Evolutionary conservation across 1,140 invertebrate genomes (phyloP), one percentile per base, ranked within the genome.

Genomic region (Drosophila rhopaloa): DNA sequence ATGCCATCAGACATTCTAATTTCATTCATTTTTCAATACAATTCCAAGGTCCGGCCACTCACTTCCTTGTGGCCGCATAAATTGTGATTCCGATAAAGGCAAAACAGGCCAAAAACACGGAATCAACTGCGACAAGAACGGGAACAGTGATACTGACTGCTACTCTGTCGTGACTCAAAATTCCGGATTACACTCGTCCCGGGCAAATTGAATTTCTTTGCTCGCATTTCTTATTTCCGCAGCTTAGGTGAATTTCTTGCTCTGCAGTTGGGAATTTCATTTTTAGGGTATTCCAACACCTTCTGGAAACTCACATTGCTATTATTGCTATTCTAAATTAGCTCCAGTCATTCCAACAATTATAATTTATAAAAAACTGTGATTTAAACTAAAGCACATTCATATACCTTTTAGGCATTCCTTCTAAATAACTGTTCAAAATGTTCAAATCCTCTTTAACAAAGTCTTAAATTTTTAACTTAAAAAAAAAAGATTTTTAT

Each of bases 21-120:
- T 88, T 88, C 84, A 89, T 89, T 81, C 80, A 89, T 88, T 88
- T 89, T 88, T 89, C 84, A 89, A 88, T 88, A 88, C 84, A 80
- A 88, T 83, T 29, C 66, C 76, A 88, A 80, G 63, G 43, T 59
- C 57, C 61, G 47, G 53, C 54, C 47, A 50, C 46, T 61, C 41
- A 61, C 54, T 67, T 67, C 46, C 61, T 76, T 51, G 29, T 76
- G 70, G 61, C 65, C 83, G 80, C 84, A 89, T 79, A 89, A 77
- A 80, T 83, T 83, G 44, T 77, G 83, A 86, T 79, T 76, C 55
- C 37, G 71, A 86, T 88, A 83, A 54, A 63, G 66, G 79, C 70
- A 53, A 41, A 81, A 82, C 55, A 74, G 38, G 51, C 54, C 44
- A 47, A 73, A 57, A 48, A 46, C 27, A 68, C 24, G 40, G 56